Percentiles rank a stretch among this genome's conserved stretches.
These are phyloP conservation scores for Montipora cactus DNA, from an alignment of 64 coral and sea anemone genomes.

Conservation along the genomic window DNA sequence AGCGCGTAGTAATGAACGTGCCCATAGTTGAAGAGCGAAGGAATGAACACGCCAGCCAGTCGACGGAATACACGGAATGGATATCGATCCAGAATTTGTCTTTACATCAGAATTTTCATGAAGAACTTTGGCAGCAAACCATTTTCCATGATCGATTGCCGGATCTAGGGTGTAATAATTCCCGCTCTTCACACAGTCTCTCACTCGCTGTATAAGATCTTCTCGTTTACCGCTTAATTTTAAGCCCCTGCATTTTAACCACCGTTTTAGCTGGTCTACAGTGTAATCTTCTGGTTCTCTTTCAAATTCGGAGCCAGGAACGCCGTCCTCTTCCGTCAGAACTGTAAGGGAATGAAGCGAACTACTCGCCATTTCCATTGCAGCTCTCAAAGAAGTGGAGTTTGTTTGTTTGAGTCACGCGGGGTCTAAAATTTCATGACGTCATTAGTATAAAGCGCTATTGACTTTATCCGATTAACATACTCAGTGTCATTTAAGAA, in stretches of 20 bases:
- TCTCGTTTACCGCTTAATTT: slow-evolving; percentile 38
- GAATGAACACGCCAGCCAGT: neutral
- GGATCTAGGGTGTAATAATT: neutral
- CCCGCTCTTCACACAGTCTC: neutral
- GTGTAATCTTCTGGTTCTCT: slow-evolving; percentile 22
- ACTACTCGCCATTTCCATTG: neutral
- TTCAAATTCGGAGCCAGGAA: slow-evolving; percentile 33
- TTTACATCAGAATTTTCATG: neutral
- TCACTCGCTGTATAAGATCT: neutral
- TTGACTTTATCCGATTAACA: neutral
- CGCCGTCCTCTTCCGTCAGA: slow-evolving; percentile 19
- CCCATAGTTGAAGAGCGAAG: too few species aligned
- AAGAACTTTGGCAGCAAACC: slow-evolving; percentile 6
- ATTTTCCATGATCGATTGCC: slow-evolving; percentile 25
- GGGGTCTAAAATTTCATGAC: slow-evolving; percentile 23
- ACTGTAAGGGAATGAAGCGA: neutral
- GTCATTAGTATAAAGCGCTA: slow-evolving; percentile 24
- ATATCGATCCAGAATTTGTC: neutral
- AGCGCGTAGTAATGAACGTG: too few species aligned
- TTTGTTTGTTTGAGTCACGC: too few species aligned
- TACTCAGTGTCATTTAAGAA: too few species aligned
- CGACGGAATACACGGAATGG: neutral
- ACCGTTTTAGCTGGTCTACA: slow-evolving; percentile 42
- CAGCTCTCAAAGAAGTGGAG: too few species aligned
- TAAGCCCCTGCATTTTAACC: slow-evolving; percentile 47